Conservation (phyloP, 92 coral and sea anemone species). For the Palythoa heliodiscus region DNA sequence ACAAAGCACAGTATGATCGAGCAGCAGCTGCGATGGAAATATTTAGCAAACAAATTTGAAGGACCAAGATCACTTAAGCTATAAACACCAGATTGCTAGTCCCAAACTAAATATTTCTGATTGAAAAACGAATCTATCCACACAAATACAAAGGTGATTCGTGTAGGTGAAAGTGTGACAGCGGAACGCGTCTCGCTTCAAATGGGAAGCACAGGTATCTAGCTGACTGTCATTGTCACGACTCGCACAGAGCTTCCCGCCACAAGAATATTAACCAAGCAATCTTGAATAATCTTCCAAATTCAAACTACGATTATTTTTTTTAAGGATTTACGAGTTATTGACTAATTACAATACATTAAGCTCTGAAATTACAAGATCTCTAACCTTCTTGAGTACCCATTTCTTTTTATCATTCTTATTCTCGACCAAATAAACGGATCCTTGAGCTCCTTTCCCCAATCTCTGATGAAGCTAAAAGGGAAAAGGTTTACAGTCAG, state of each 20-base stretch:
- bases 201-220: neutral
- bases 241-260: neutral
- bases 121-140: neutral
- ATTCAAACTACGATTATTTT: neutral
- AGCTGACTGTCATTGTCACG: neutral
- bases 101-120: neutral
- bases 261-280: neutral
- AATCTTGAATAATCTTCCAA: neutral
- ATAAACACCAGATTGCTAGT: neutral
- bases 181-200: neutral
- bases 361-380: conserved; percentile 1
- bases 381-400: conserved; percentile 89
- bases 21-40: neutral
- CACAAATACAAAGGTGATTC: neutral
- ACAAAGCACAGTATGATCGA: neutral
- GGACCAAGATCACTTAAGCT: neutral
- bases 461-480: conserved; percentile 91
- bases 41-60: neutral
- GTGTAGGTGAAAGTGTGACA: conserved; percentile 14
- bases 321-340: neutral
- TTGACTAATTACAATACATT: neutral
- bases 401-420: conserved; percentile 77
- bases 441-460: conserved; percentile 98
- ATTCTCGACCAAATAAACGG: conserved; percentile 91
- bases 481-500: neutral